phyloP scores from a whole-genome alignment of 2,113 vertebrate species.

The Mugil cephalus region DNA sequence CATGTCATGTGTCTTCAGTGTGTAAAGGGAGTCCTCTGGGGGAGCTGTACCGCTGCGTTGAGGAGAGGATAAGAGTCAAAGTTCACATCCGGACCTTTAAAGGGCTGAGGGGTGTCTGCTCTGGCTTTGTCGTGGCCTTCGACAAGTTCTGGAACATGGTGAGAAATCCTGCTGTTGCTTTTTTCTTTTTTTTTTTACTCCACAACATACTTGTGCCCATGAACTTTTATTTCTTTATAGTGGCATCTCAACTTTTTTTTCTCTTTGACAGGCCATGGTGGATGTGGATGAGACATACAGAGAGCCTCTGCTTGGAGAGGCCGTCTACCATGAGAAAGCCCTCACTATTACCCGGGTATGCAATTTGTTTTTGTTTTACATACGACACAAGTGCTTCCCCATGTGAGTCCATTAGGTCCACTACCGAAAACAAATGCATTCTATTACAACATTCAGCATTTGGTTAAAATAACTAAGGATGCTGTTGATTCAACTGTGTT shows the following conservation, averaged over 20 bases:
- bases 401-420: too few species aligned
- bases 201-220: background rate
- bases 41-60: conserved; percentile 92
- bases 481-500: too few species aligned
- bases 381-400: background rate
- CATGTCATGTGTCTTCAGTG: conserved; percentile 81
- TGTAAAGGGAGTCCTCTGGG: conserved; percentile 94
- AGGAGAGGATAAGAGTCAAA: conserved; percentile 90
- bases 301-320: conserved; percentile 93
- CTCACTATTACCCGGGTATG: conserved; percentile 92
- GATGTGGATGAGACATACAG: conserved; percentile 98
- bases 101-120: conserved; percentile 95
- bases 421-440: too few species aligned
- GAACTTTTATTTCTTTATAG: background rate
- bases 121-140: conserved; percentile 95
- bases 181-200: background rate
- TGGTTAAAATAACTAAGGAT: too few species aligned
- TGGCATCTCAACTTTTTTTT: background rate
- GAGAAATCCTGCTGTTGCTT: conserved; percentile 25
- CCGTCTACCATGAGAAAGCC: conserved; percentile 92
- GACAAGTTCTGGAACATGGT: conserved; percentile 99
- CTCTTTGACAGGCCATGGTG: conserved; percentile 89
- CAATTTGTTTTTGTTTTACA: background rate
- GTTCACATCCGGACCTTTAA: conserved; percentile 98
- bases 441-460: too few species aligned